These are phyloP conservation scores for Fistularia commersonii DNA, from an alignment of 2,797 vertebrate species.

Conservation along the genomic window DNA sequence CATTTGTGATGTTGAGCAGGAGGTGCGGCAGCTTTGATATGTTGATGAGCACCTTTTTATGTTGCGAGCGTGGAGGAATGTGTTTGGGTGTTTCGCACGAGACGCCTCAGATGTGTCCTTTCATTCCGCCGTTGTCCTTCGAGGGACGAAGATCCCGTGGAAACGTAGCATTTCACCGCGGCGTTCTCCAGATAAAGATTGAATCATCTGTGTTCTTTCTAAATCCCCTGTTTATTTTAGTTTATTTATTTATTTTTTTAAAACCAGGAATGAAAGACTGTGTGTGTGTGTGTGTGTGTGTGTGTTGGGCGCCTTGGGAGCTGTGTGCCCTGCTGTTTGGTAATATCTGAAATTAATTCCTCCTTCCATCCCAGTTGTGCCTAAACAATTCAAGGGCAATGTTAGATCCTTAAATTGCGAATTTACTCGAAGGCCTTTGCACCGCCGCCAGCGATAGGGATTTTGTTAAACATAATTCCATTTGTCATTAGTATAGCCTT, in stretches of 20 bases:
- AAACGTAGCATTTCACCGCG: constrained; percentile 59
- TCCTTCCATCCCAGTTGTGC: constrained; percentile 54
- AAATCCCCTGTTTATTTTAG: constrained; percentile 36
- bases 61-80: constrained; percentile 2
- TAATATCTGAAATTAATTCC: constrained; percentile 75
- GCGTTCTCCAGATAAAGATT: constrained; percentile 56
- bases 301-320: constrained; percentile 35
- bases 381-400: constrained; percentile 71
- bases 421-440: constrained; percentile 51
- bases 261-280: constrained; percentile 52
- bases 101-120: constrained; percentile 54
- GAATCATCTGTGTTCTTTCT: constrained; percentile 68
- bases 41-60: constrained; percentile 55
- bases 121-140: constrained; percentile 42
- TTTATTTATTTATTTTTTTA: constrained; percentile 50
- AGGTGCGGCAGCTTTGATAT: constrained; percentile 51
- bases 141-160: constrained; percentile 44
- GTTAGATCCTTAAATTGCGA: constrained; percentile 57
- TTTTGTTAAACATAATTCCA: constrained; percentile 56
- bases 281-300: too few relatives aligned
- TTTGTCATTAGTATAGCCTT: constrained; percentile 45
- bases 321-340: constrained; percentile 59
- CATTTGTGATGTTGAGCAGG: constrained; percentile 43
- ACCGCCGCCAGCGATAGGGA: constrained; percentile 30
- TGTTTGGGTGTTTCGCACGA: constrained; percentile 24